Evolutionary conservation across 2,113 vertebrate species (phyloP), one percentile per base, ranked within the genome.

Genomic region (Phaethornis superciliosus): DNA sequence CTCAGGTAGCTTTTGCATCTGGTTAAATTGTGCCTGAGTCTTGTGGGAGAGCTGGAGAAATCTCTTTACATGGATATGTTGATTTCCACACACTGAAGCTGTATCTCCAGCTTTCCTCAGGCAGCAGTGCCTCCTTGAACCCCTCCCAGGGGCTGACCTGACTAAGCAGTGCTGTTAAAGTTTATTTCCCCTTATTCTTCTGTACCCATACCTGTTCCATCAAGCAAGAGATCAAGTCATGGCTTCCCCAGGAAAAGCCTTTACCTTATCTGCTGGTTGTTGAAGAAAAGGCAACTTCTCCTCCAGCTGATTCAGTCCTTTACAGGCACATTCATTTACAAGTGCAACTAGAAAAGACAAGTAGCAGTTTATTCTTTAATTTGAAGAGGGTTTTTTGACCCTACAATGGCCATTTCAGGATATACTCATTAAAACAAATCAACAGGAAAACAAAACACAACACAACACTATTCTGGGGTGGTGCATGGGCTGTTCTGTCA

Each of bases 231-330:
- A 33, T 9, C 22, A 30, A 55, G 20, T 20, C n/a, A 19, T 4
- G 35, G 40, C 37, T 80, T 58, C 33, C 28, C 35, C 37, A 68
- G 52, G 44, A 75, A 24, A 37, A 85, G 30, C 79, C 32, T 88
- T 65, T 85, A 99, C 99, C 99, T 99, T 98, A 49, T 99, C 98
- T 12, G 99, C 97, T 12, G 98, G 99, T 80, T 99, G 98, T 26
- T 99, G 99, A 88, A 99, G 98, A 89, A 99, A 98, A 9, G 99
- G 98, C 84, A 99, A 79, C 9, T 69, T 99, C 86, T 98, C 98
- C 77, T 99, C 99, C 97, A 99, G 97, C 47, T 98, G 99, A 81
- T 99, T 98, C 94, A 99, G 96, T 8, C 98, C 98, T 88, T 97
- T 98, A 68, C 99, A 98, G 58, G 99, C 98, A 2, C 98, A 99